Conservation (phyloP, 53 echinoderm and acorn worm species). For the Mesocentrotus franciscanus region DNA sequence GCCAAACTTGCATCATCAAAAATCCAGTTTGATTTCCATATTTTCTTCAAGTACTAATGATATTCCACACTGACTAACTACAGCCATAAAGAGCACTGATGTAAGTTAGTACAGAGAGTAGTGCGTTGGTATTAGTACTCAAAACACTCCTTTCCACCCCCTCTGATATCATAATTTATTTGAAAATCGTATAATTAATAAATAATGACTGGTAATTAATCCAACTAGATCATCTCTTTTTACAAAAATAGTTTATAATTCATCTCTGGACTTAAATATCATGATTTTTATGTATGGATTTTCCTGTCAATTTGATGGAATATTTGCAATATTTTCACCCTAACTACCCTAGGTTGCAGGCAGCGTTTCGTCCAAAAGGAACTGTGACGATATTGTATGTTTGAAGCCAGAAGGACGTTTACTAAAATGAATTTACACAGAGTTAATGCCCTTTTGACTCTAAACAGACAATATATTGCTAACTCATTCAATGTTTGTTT, state of each 20-base stretch:
- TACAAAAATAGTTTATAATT: background rate
- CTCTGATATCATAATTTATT: background rate
- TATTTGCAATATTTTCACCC: background rate
- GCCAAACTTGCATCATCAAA: background rate
- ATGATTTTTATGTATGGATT: background rate
- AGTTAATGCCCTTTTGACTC: no score
- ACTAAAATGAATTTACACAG: no score
- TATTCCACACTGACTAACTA: background rate
- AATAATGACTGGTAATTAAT: no score
- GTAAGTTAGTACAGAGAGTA: conserved; percentile 12
- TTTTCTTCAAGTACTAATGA: background rate
- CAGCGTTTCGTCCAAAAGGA: no score
- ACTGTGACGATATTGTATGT: no score
- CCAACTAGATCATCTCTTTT: background rate
- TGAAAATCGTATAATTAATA: background rate
- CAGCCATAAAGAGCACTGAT: background rate
- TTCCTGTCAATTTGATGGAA: background rate
- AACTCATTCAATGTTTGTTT: no score
- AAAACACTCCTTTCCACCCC: background rate
- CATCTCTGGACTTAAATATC: background rate
- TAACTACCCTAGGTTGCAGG: background rate
- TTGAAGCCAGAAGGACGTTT: no score
- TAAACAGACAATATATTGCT: no score
- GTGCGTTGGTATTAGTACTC: conserved; percentile 11
- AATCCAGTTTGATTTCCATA: background rate